Evolutionary conservation across 2,113 vertebrate genomes (phyloP), one percentile per base, ranked within the genome.

Genomic region (Bombycilla garrulus): DNA sequence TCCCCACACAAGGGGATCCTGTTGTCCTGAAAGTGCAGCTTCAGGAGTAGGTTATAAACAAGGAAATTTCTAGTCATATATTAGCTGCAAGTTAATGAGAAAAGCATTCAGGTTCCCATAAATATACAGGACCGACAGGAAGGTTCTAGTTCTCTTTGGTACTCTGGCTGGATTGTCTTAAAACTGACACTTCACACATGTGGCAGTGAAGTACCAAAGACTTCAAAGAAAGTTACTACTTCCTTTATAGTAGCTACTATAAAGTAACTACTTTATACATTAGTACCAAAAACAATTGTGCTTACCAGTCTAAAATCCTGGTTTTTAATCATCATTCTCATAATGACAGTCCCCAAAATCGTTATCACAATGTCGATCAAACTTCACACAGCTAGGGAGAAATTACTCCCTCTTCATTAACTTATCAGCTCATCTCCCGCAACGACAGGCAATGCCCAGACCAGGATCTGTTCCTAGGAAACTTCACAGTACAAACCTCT

Each of bases 61-160:
- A 56, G 22, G 11, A 86, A 86, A 64, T 54, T 45, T 17, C 28
- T 31, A 17, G 18, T 7, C 62, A 22, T 24, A 10, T 15, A 26
- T 64, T 67, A 93, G 72, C 26, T 51, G 26, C 7, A 47, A 74
- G 48, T 74, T 81, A 66, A 61, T 15, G 24, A 91, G 73, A 50
- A 57, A 44, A 60, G 35, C 29, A 38, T 47, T 58, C 12, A 5
- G 5, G 23, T 44, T 74, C 8, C n/a, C 1, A 3, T 8, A 11
- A 78, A 82, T 48, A 45, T 10, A 16, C 1, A 12, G 6, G 21
- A 6, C 36, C 2, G 0, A 44, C 0, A 4, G 44, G 44, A 76
- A 85, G 13, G 0, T 53, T 12, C 48, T 53, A 8, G 12, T 24
- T 50, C 65, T 78, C 64, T 15, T 15, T 9, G 21, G 10, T 58